Percentiles rank a stretch among this genome's conserved stretches.
Evolutionary conservation across 2,113 vertebrate species (phyloP).

Genomic region (Reinhardtius hippoglossoides): DNA sequence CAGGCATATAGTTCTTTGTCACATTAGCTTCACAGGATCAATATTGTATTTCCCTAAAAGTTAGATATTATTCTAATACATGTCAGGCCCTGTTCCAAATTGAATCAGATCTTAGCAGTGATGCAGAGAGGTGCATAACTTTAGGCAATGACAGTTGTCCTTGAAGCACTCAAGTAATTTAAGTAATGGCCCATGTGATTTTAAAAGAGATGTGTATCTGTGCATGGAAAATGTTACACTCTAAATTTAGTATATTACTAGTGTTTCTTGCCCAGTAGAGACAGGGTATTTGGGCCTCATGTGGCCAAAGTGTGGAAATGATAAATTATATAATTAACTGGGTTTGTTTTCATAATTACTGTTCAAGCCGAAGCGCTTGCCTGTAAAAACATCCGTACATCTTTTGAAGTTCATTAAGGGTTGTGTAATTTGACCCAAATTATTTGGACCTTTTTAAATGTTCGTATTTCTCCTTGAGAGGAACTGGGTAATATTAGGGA

Average conservation of each 20-base stretch:
- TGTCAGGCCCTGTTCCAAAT: slow-evolving; percentile 28
- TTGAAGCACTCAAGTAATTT: slow-evolving; percentile 50
- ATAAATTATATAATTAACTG: slow-evolving; percentile 79
- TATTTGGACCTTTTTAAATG: slow-evolving; percentile 69
- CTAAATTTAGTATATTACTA: slow-evolving; percentile 49
- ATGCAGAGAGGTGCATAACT: slow-evolving; percentile 36
- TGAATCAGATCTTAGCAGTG: slow-evolving; percentile 32
- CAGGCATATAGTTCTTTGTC: slow-evolving; percentile 12
- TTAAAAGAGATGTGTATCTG: slow-evolving; percentile 24
- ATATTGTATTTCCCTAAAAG: slow-evolving; percentile 26
- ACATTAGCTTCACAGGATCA: slow-evolving; percentile 15
- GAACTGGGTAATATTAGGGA: slow-evolving; percentile 75
- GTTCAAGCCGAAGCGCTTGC: slow-evolving; percentile 69
- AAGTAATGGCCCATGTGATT: slow-evolving; percentile 28
- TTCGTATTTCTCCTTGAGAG: slow-evolving; percentile 64
- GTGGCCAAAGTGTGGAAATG: slow-evolving; percentile 74
- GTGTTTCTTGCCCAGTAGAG: slow-evolving; percentile 50
- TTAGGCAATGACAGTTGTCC: slow-evolving; percentile 31
- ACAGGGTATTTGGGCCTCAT: slow-evolving; percentile 58
- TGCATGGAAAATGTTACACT: slow-evolving; percentile 61
- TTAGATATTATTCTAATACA: slow-evolving; percentile 32
- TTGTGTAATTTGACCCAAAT: slow-evolving; percentile 74
- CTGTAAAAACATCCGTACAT: slow-evolving; percentile 77
- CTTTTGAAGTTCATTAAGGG: slow-evolving; percentile 79
- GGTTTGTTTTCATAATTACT: slow-evolving; percentile 82